A percentile compares a stretch with the other conserved stretches of the same genome.
Conservation (phyloP, 2,797 vertebrate species). For the Falco naumanni region DNA sequence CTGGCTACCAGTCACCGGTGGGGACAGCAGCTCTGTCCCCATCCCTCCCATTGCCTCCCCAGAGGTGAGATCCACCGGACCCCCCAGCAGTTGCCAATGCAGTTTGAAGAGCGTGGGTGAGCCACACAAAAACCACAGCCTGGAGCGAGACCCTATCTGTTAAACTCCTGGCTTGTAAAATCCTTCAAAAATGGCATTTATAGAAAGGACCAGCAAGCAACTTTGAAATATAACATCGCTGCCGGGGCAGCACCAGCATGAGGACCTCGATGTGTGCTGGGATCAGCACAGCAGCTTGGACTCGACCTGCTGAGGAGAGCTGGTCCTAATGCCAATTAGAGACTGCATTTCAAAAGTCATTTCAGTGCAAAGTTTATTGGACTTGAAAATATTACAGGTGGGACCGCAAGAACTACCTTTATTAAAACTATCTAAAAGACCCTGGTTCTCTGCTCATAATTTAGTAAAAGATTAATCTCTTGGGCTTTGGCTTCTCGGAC, state of each 20-base stretch:
- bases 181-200: neutral
- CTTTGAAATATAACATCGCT: rapidly evolving
- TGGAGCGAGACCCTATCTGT: neutral
- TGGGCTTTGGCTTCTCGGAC: neutral
- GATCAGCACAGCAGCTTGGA: rapidly evolving
- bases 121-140: neutral
- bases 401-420: neutral
- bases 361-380: neutral
- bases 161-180: neutral
- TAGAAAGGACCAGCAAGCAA: neutral
- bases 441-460: neutral
- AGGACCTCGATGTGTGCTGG: rapidly evolving
- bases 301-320: rapidly evolving
- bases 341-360: neutral
- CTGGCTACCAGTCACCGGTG: rapidly evolving
- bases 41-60: neutral
- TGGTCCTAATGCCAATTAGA: rapidly evolving
- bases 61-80: rapidly evolving
- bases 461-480: neutral
- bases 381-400: neutral
- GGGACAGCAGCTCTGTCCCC: rapidly evolving
- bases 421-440: neutral
- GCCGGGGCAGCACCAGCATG: rapidly evolving
- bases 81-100: neutral
- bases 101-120: neutral